A percentile compares a stretch with the other conserved stretches of the same genome.
Evolutionary conservation across 2,113 vertebrate species (phyloP).

Genomic region (Oryzias melastigma): DNA sequence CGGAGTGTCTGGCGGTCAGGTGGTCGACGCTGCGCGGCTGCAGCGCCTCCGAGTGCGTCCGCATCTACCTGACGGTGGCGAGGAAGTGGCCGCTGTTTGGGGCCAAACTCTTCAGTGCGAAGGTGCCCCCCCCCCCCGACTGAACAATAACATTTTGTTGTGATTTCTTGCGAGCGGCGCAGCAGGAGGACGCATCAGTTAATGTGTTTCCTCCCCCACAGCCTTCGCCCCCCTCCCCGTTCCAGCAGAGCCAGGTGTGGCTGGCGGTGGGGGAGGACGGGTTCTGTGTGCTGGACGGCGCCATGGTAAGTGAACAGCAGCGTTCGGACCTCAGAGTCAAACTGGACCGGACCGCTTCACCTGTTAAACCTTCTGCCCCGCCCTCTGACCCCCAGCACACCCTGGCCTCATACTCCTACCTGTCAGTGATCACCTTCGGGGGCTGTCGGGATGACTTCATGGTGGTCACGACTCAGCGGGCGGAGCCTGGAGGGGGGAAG

Average conservation of each 20-base stretch:
- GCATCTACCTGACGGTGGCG: constrained; percentile 87
- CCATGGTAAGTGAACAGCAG: constrained; percentile 88
- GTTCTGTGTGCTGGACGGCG: constrained; percentile 82
- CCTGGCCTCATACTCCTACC: constrained; percentile 79
- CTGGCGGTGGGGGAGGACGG: constrained; percentile 89
- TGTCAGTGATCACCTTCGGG: constrained; percentile 86
- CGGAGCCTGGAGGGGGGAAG: constrained; percentile 79
- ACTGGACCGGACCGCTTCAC: too few species aligned
- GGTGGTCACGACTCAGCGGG: constrained; percentile 83
- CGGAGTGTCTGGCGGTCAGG: constrained; percentile 79
- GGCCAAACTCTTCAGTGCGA: constrained; percentile 85
- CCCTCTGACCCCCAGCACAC: constrained; percentile 74
- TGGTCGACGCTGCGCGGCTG: constrained; percentile 85
- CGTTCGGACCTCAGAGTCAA: too few species aligned
- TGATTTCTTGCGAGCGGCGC: not conserved
- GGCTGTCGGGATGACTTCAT: constrained; percentile 88
- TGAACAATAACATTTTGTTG: too few species aligned
- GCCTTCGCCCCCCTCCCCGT: constrained; percentile 78
- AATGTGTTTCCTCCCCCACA: constrained; percentile 51
- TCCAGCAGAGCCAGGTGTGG: constrained; percentile 82
- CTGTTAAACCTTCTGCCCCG: not conserved
- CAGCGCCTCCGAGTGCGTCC: constrained; percentile 82
- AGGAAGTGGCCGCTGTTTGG: constrained; percentile 89
- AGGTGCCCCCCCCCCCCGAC: constrained; percentile 55
- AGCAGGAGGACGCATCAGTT: constrained; percentile 3